Evolutionary conservation across 2,113 vertebrate genomes (phyloP).

Genomic region (Nothobranchius furzeri): DNA sequence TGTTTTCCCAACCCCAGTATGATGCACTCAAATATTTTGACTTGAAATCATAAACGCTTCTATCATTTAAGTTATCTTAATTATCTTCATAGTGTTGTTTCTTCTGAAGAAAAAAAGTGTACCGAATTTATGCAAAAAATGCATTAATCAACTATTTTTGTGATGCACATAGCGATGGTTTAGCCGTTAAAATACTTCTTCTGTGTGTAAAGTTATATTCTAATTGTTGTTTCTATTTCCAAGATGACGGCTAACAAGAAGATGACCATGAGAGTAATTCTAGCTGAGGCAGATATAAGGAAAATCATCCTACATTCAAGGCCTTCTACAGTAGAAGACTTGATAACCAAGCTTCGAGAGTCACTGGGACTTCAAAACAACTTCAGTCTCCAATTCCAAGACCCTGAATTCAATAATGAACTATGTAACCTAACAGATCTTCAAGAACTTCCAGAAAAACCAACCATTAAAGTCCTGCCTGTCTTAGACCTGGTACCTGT

Average conservation of each 20-base stretch:
- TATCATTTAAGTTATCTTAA: too few species aligned
- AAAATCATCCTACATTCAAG: slow-evolving; percentile 10
- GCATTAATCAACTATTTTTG: too few species aligned
- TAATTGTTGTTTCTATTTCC: background rate
- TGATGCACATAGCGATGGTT: background rate
- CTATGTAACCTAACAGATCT: slow-evolving; percentile 10
- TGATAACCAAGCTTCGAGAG: slow-evolving; percentile 29
- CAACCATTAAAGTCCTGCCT: slow-evolving; percentile 18
- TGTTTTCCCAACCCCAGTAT: too few species aligned
- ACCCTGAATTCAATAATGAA: too few species aligned
- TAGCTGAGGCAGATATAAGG: slow-evolving; percentile 32
- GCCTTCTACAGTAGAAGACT: slow-evolving; percentile 33
- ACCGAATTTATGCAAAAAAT: too few species aligned
- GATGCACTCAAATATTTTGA: too few species aligned
- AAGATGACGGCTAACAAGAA: slow-evolving; percentile 28
- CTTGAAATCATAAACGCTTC: too few species aligned
- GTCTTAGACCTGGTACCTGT: slow-evolving; percentile 2
- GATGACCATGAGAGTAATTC: slow-evolving; percentile 35
- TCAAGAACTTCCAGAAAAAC: slow-evolving; percentile 17
- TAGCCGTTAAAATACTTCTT: background rate
- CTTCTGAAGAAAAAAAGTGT: too few species aligned
- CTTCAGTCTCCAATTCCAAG: background rate
- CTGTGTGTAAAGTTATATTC: background rate
- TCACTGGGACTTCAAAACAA: background rate
- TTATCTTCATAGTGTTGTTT: too few species aligned